Conservation (phyloP, 2,888 invertebrate species). For the Cosmopolites sordidus region DNA sequence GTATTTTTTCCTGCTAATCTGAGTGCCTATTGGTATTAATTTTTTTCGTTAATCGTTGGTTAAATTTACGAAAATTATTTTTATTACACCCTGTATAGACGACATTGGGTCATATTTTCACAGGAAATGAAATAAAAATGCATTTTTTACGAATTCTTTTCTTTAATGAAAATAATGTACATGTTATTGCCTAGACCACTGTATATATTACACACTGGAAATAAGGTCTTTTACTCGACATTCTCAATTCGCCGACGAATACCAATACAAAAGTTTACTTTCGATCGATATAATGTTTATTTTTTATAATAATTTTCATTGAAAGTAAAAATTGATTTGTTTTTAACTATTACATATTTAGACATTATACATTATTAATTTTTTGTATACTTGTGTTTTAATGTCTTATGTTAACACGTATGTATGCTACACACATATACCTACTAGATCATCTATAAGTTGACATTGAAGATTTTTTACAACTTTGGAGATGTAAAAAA, state of each 20-base stretch:
- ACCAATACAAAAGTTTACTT: slow-evolving; percentile 20
- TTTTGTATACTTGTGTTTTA: slow-evolving; percentile 27
- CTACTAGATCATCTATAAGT: slow-evolving; percentile 30
- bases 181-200: slow-evolving; percentile 53
- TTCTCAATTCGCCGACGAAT: slow-evolving; percentile 11
- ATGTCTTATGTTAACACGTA: slow-evolving; percentile 31
- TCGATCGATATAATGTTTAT: slow-evolving; percentile 8
- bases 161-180: slow-evolving; percentile 55
- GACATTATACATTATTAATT: slow-evolving; percentile 10
- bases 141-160: slow-evolving; percentile 47
- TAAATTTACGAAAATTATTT: too few species aligned
- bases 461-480: not conserved
- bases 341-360: slow-evolving; percentile 8
- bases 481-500: not conserved
- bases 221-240: slow-evolving; percentile 45
- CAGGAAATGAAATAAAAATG: slow-evolving; percentile 10
- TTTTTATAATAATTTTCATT: not conserved
- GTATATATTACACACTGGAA: slow-evolving; percentile 49
- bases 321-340: not conserved
- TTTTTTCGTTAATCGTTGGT: too few species aligned
- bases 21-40: too few species aligned
- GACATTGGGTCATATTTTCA: too few species aligned
- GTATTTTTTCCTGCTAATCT: too few species aligned
- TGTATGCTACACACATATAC: slow-evolving; percentile 44
- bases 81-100: too few species aligned